Conservation (phyloP, 2,113 vertebrate genomes). For the Taurulus bubalis region DNA sequence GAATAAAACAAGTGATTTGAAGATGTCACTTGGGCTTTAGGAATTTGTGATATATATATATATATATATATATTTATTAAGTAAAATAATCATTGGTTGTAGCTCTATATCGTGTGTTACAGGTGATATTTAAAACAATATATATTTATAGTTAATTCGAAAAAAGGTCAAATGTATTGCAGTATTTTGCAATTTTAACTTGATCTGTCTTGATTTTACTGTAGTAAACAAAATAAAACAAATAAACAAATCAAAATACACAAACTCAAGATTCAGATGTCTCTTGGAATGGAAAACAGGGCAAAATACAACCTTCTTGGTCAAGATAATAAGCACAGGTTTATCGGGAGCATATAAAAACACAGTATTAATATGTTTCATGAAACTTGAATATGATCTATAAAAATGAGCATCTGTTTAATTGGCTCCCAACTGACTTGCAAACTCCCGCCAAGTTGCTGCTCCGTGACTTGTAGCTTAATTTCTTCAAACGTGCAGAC, state of each 20-base stretch:
- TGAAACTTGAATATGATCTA: neutral
- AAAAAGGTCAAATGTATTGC: neutral
- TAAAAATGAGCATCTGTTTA: slow-evolving; percentile 17
- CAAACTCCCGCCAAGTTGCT: slow-evolving; percentile 32
- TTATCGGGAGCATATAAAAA: slow-evolving; percentile 6
- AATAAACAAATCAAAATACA: neutral
- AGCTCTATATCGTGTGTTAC: neutral
- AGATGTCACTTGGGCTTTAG: neutral
- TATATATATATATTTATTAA: too few species aligned
- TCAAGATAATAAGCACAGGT: slow-evolving; percentile 1
- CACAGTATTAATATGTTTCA: neutral
- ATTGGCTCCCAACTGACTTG: slow-evolving; percentile 18
- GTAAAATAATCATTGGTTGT: neutral
- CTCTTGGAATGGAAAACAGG: too few species aligned
- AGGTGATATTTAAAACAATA: neutral
- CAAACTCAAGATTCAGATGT: neutral
- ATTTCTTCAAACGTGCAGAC: slow-evolving; percentile 52
- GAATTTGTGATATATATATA: neutral
- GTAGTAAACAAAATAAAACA: neutral
- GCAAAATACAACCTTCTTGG: neutral
- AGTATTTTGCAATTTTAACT: neutral
- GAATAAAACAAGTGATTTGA: neutral
- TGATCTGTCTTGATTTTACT: neutral
- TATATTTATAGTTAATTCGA: neutral
- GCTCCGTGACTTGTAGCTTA: slow-evolving; percentile 29